Base-by-base conservation (phyloP, 2,797 vertebrate species). In the Mus spretus region DNA sequence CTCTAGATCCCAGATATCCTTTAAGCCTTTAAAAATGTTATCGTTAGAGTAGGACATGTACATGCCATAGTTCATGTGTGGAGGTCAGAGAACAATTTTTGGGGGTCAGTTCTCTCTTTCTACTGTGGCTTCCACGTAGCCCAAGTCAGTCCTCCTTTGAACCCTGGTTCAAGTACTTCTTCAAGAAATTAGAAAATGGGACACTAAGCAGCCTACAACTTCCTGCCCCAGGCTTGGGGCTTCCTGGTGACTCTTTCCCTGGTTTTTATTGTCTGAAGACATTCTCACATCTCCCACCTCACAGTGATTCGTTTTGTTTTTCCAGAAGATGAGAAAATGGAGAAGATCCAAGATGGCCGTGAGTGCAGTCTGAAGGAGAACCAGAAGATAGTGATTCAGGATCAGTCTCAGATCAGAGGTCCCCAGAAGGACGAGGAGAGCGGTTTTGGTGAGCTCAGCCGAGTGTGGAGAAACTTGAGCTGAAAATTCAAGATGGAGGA, bases 371-470 rank as follows among this genome's bases (percentile, higher is more conserved):
- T 94, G 86, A 96, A 96, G 91, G 92, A 94, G 55, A 97, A 90
- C 89, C 78, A 59, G 28, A 97, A 94, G 90, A 97, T 97, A 94
- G 77, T 78, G 31, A 92, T 95, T 90, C 96, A 92, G 77, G 92
- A 72, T 96, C 47, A 93, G 96, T 95, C 96, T 96, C 94, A 93
- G 91, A 92, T 87, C 53, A 84, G 15, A 24, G 91, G 82, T 28
- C 96, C 93, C 57, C 93, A 97, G 80, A 95, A 97, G 90, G 65
- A n/a, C 85, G 96, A 93, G 13, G 89, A 28, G 81, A 79, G 86
- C 96, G 59, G 93, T 93, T 97, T 97, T 96, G 93, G 97, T 98
- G 87, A 98, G 97, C 96, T 96, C 37, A 91, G 22, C 17, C 28
- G n/a, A 14, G n/a, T 95, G 91, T 82, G 61, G 55, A 88, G 94